Conservation (phyloP, 2,113 vertebrate species). For the Ranitomeya variabilis region DNA sequence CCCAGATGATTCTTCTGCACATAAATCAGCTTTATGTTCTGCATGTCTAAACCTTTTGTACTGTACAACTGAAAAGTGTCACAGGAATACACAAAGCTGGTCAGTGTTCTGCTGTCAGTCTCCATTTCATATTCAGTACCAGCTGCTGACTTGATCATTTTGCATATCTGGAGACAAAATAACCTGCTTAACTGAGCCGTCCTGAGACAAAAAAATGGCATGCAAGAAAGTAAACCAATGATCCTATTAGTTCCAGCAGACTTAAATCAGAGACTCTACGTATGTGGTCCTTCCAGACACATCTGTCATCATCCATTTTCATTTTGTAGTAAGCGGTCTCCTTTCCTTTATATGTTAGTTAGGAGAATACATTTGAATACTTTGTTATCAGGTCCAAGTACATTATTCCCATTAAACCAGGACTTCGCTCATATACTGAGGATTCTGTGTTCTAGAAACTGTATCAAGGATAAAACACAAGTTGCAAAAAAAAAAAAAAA, state of each 20-base stretch:
- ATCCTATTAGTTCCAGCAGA: constrained; percentile 89
- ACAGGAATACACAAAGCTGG: constrained; percentile 3
- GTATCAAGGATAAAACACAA: neutral
- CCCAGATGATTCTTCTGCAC: neutral
- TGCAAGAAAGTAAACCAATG: constrained; percentile 78
- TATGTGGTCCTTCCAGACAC: constrained; percentile 85
- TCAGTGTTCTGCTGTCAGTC: constrained; percentile 28
- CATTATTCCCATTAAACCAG: constrained; percentile 16
- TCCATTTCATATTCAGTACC: constrained; percentile 64
- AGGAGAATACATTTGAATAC: constrained; percentile 67
- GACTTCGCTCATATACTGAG: neutral
- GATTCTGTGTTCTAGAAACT: neutral
- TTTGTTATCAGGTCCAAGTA: neutral
- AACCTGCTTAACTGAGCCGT: constrained; percentile 76
- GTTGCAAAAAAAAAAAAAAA: neutral
- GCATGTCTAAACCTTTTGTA: constrained; percentile 46
- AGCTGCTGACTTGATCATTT: constrained; percentile 73
- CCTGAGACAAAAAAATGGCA: constrained; percentile 76
- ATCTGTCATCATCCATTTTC: constrained; percentile 81
- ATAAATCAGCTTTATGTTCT: neutral
- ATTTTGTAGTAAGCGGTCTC: constrained; percentile 69
- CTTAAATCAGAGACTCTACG: constrained; percentile 85
- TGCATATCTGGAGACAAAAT: constrained; percentile 73
- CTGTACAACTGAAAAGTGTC: constrained; percentile 15
- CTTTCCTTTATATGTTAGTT: constrained; percentile 65